These are phyloP conservation scores for Ptilorrhoa leucosticta DNA, from an alignment of 2,113 vertebrate genomes.

Conservation along the genomic window DNA sequence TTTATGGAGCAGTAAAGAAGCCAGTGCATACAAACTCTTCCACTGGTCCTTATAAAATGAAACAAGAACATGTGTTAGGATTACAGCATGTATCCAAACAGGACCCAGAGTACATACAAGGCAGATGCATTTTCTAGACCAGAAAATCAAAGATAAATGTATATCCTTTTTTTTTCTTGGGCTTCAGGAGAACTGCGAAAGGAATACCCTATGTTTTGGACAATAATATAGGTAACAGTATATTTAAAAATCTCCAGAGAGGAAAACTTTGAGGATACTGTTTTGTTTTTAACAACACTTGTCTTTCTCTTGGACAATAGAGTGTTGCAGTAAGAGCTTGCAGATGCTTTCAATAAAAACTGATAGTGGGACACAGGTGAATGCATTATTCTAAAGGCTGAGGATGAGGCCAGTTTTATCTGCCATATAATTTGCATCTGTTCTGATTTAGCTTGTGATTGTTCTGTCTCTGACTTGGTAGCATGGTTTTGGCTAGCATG, in stretches of 20 bases:
- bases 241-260: background rate
- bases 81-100: constrained; percentile 2
- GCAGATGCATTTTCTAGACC: background rate
- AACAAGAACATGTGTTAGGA: constrained; percentile 51
- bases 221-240: background rate
- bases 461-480: background rate
- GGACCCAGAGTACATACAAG: background rate
- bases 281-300: background rate
- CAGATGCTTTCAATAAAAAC: constrained; percentile 21
- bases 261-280: background rate
- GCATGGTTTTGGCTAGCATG: background rate
- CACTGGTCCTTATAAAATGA: constrained; percentile 46
- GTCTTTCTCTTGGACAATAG: background rate
- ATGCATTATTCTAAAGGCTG: background rate
- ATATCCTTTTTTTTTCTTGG: background rate
- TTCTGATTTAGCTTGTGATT: background rate
- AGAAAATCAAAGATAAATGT: background rate
- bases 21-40: constrained; percentile 1
- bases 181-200: background rate
- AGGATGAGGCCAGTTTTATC: background rate
- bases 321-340: background rate
- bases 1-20: constrained; percentile 38
- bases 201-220: background rate
- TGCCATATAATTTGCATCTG: background rate
- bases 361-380: background rate